These are phyloP conservation scores for Brachylomia viminalis DNA, from an alignment of 2,888 invertebrate species.

Conservation along the genomic window DNA sequence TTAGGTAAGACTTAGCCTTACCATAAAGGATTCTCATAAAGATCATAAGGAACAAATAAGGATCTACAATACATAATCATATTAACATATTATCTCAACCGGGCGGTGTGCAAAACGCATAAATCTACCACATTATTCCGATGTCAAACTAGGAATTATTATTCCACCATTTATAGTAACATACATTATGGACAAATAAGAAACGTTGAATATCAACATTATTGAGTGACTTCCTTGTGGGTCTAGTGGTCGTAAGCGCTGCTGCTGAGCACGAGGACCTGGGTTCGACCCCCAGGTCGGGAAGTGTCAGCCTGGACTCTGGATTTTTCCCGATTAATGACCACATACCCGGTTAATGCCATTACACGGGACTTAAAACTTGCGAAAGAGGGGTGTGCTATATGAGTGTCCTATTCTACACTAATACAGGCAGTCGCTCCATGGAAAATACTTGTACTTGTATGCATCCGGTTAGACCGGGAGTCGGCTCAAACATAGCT, in stretches of 20 bases:
- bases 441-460: too few species aligned
- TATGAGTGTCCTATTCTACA: neutral
- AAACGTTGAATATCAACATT: constrained; percentile 8
- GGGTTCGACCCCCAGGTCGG: neutral
- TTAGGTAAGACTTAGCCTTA: constrained; percentile 23
- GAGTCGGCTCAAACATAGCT: too few species aligned
- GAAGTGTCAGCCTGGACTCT: too few species aligned
- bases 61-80: constrained; percentile 45
- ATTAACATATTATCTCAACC: constrained; percentile 60
- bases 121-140: constrained; percentile 40
- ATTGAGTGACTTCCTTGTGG: neutral
- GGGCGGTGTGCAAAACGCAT: constrained; percentile 62
- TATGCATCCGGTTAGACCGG: too few species aligned
- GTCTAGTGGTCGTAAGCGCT: neutral
- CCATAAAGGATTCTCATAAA: constrained; percentile 27
- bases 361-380: too few species aligned
- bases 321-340: neutral
- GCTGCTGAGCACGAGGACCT: neutral
- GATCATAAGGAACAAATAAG: constrained; percentile 31
- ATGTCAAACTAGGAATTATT: constrained; percentile 40
- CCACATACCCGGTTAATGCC: neutral
- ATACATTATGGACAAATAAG: constrained; percentile 26
- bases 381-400: too few species aligned
- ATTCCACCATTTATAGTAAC: constrained; percentile 33
- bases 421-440: too few species aligned